Percentiles rank a stretch among this genome's conserved stretches.
These are phyloP conservation scores for Vidua macroura DNA, from an alignment of 2,113 vertebrate genomes.

Conservation along the genomic window DNA sequence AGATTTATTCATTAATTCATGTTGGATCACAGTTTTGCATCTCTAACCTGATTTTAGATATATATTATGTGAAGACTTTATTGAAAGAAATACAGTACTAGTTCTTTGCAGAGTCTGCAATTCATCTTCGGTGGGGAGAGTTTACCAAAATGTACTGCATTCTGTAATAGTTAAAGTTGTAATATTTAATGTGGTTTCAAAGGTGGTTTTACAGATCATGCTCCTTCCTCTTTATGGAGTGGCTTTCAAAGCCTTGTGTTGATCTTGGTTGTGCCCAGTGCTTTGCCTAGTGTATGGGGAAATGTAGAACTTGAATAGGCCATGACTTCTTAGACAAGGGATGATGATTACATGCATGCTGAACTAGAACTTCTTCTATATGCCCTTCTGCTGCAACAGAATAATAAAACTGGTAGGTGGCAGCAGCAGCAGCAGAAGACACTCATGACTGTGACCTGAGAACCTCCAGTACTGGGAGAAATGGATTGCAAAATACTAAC, in stretches of 20 bases:
- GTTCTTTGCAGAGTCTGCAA: slow-evolving; percentile 1
- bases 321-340: slow-evolving; percentile 37
- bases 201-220: background rate
- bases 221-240: background rate
- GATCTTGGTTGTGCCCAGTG: slow-evolving; percentile 19
- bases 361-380: slow-evolving; percentile 77
- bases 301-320: slow-evolving; percentile 17
- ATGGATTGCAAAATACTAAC: slow-evolving; percentile 51
- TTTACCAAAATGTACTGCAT: background rate
- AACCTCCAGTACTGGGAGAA: slow-evolving; percentile 53
- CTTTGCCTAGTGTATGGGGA: background rate
- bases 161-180: background rate
- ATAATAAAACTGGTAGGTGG: slow-evolving; percentile 78
- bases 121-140: background rate
- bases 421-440: slow-evolving; percentile 67
- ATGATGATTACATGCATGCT: slow-evolving; percentile 57
- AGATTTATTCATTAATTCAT: background rate
- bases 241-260: background rate
- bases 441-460: slow-evolving; percentile 62
- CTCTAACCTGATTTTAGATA: background rate
- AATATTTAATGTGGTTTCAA: background rate
- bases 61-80: background rate
- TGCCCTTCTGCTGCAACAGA: slow-evolving; percentile 81
- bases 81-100: background rate
- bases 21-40: background rate